Base-by-base conservation (phyloP, 2,113 vertebrate species). In the Heterotis niloticus region DNA sequence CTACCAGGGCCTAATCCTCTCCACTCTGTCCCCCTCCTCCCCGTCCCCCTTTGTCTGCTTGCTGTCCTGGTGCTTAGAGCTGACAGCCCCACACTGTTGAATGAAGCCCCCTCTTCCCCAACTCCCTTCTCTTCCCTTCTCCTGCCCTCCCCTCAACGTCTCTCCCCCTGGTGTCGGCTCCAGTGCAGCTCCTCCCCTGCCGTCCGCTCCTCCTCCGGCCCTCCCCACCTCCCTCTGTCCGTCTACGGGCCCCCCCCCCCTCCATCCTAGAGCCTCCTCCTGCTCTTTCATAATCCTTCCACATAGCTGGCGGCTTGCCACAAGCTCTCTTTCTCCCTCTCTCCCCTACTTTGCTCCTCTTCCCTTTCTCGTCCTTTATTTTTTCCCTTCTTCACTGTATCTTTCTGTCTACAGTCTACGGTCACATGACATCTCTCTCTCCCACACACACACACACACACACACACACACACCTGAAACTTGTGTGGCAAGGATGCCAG, bases 61-160 rank as follows among this genome's bases (percentile, higher is more conserved):
- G 62, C 60, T 74, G 57, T 17, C n/a, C 54, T n/a, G 24, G 77
- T 26, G 60, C 54, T 24, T 59, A 44, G 66, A 73, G 76, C 24
- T 17, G 76, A 64, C 20, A 20, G 71, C 72, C n/a, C 26, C 62
- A 57, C 71, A 57, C 71, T 75, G 72, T 80, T 80, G 64, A 80
- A 80, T 80, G 79, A 54, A 64, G 67, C 34, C 78, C 57, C 68
- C 78, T 62, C 20, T 54, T 23, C 34, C 68, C 28, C 28, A 7
- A 4, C 68, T 70, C 64, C 28, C 34, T 34, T 29, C 28, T n/a
- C 68, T 70, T 20, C 68, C 28, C 54, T 29, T 62, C 57, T 57
- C 60, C 34, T 29, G 29, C 75, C 65, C 75, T 28, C 76, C 64
- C 76, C 44, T 51, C 64, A 44, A 18, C 12, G 14, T 26, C 73